Base-by-base conservation (phyloP, 2,888 invertebrate species). In the Papilio demoleus region DNA sequence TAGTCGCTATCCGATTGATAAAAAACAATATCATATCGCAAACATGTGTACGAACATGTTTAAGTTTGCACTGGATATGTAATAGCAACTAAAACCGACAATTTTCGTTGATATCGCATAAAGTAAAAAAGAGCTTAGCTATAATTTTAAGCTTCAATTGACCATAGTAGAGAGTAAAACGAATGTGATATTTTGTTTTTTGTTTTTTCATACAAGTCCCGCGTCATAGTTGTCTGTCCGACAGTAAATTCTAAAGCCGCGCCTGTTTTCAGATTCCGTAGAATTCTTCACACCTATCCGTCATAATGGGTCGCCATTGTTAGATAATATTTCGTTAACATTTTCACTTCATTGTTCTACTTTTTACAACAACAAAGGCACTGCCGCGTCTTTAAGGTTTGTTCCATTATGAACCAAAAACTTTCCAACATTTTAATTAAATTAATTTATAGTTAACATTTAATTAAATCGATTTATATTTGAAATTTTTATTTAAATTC, bases 301-400 rank as follows among this genome's bases (percentile, higher is more conserved):
- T 77, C 81, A 79, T 78, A 80, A 77, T 73, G 72, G 71, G 69
- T 53, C 72, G 70, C 75, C 72, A 75, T 76, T 74, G 76, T 78
- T 75, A 76, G 78, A 80, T 79, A 80, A 77, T 80, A 79, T 77
- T 76, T 76, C 69, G 76, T 72, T 74, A 78, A 77, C 81, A 84
- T 85, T 82, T 81, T 67, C 76, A 77, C 74, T 79, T 86, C 86
- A 90, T 90, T 89, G 90, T 90, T 76, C 73, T 73, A 78, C 84
- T 90, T 92, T 92, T 92, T 91, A 76, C 65, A 12, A 56, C 66
- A 69, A 74, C 74, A 74, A 75, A 74, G 75, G 72, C 61, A 71
- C 70, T 19, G 68, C 45, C 47, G 68, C 72, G 73, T 68, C 59
- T 47, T 68, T 31, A 6, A 22, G 69, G 22, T 61, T 27, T 61